phyloP scores from a whole-genome alignment of 2,888 invertebrate genomes.

The Odontocolon sp. region DNA sequence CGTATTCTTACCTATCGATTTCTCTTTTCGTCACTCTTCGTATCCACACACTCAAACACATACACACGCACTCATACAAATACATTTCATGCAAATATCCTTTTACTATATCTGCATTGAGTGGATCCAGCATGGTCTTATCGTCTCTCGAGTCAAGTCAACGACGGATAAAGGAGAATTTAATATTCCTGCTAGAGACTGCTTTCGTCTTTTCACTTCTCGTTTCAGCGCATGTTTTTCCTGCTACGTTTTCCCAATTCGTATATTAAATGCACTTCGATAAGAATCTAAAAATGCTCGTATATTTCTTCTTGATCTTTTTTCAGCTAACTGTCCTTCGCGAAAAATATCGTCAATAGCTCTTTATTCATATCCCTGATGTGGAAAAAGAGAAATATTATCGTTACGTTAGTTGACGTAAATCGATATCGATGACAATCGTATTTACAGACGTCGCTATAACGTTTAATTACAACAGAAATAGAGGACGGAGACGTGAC shows the following conservation, averaged over 20 bases:
- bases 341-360: neutral
- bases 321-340: neutral
- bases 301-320: neutral
- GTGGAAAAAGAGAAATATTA: neutral
- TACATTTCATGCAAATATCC: constrained; percentile 33
- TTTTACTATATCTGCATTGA: constrained; percentile 20
- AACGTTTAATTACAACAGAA: too few species aligned
- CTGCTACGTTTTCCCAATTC: neutral
- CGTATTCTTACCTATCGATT: constrained; percentile 48
- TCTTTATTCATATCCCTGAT: neutral
- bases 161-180: constrained; percentile 44
- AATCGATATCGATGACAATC: too few species aligned
- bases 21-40: constrained; percentile 7
- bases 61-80: neutral
- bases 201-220: constrained; percentile 2
- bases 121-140: constrained; percentile 34
- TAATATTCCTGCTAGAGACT: constrained; percentile 37
- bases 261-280: neutral
- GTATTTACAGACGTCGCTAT: too few species aligned
- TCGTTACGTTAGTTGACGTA: too few species aligned
- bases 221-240: neutral
- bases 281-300: neutral
- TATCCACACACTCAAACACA: constrained; percentile 2
- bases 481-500: too few species aligned
- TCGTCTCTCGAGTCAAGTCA: constrained; percentile 20